Evolutionary conservation across 2,113 vertebrate genomes (phyloP).

Genomic region (Ginglymostoma cirratum): DNA sequence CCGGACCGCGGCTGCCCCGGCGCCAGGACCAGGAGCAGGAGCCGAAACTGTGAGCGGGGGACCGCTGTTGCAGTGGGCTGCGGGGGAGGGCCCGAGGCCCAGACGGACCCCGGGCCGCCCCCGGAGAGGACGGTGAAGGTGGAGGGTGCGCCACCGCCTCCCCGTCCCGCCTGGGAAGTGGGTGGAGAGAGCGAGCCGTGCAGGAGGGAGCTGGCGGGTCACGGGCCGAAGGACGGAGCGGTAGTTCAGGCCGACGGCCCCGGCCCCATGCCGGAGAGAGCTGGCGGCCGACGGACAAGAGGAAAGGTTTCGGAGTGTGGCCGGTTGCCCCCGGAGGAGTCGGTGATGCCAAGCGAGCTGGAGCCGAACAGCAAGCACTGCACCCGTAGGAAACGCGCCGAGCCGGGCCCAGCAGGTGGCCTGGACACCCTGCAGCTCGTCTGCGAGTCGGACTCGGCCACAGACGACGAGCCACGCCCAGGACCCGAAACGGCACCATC

Average conservation of each 20-base stretch:
- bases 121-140: neutral
- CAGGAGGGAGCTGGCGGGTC: neutral
- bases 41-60: neutral
- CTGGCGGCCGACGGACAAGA: neutral
- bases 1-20: no score
- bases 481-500: rapidly evolving
- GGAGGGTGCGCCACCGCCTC: neutral
- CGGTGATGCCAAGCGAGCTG: neutral
- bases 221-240: neutral
- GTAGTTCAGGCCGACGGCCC: no score
- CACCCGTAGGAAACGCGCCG: neutral
- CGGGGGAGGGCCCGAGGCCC: no score
- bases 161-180: neutral
- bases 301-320: neutral
- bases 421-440: neutral
- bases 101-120: no score
- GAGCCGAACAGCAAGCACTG: neutral
- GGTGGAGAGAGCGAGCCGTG: neutral
- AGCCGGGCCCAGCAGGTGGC: no score
- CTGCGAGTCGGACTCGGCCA: neutral
- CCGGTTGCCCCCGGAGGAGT: neutral
- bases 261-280: no score
- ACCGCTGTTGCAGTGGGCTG: no score
- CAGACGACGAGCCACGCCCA: rapidly evolving
- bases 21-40: neutral